Evolutionary conservation across 2,113 vertebrate species (phyloP).

Genomic region (Epinephelus moara): DNA sequence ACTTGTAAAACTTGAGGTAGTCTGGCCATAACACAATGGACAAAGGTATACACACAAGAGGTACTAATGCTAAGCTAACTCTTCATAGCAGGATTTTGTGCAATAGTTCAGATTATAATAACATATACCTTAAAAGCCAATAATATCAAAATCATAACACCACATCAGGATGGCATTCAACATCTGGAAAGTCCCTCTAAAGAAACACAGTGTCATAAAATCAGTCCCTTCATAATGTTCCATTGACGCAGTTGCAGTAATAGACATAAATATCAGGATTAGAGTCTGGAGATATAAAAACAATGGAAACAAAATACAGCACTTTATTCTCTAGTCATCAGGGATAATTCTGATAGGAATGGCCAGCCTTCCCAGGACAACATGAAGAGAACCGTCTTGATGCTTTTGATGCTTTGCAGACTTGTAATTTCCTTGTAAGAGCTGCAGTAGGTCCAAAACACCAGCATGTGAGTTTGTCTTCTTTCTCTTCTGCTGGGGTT

Average conservation of each 20-base stretch:
- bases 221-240: conserved; percentile 71
- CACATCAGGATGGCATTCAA: conserved; percentile 14
- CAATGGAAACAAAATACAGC: not conserved
- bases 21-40: conserved; percentile 33
- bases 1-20: conserved; percentile 72
- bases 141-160: conserved; percentile 11
- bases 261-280: conserved; percentile 51
- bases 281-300: conserved; percentile 8
- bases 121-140: conserved; percentile 29
- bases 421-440: conserved; percentile 62
- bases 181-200: conserved; percentile 17
- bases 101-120: conserved; percentile 22
- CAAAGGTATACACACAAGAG: conserved; percentile 26
- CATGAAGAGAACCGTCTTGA: conserved; percentile 75
- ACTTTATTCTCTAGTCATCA: conserved; percentile 62
- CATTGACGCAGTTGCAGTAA: conserved; percentile 21
- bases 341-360: conserved; percentile 85
- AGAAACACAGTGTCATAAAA: conserved; percentile 28
- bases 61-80: conserved; percentile 30
- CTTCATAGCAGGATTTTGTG: conserved; percentile 65
- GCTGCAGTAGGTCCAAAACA: conserved; percentile 74
- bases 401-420: conserved; percentile 46
- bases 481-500: conserved; percentile 47
- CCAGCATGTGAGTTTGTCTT: conserved; percentile 44
- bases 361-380: conserved; percentile 83